Conservation (phyloP, 2,888 invertebrate species). For the Listrodromus nycthemerus region DNA sequence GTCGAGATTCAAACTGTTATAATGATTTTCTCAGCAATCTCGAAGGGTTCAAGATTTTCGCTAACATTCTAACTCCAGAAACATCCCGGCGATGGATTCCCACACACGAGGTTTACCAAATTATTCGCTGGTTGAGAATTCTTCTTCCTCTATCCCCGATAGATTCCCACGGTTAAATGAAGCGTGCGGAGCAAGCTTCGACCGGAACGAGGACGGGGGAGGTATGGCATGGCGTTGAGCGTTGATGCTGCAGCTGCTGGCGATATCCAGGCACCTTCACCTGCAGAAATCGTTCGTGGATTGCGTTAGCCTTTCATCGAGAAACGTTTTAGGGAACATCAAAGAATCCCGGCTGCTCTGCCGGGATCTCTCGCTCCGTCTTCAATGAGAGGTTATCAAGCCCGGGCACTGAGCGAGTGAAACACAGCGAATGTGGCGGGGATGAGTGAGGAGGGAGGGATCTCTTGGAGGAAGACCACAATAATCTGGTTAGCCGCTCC, state of each 20-base stretch:
- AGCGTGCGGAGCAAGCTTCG: conserved; percentile 71
- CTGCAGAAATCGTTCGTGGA: conserved; percentile 80
- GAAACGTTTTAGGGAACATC: conserved; percentile 82
- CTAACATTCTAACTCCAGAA: conserved; percentile 44
- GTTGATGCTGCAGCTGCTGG: conserved; percentile 49
- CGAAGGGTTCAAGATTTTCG: conserved; percentile 19
- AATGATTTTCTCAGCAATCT: background rate
- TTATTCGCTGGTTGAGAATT: conserved; percentile 70
- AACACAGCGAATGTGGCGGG: conserved; percentile 41
- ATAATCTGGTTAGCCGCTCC: conserved; percentile 70
- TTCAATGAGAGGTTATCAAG: conserved; percentile 43
- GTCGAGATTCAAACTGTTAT: background rate
- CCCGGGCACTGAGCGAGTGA: conserved; percentile 37
- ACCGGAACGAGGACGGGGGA: conserved; percentile 31
- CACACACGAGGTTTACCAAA: conserved; percentile 74
- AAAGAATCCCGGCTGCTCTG: conserved; percentile 81
- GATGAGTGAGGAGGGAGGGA: conserved; percentile 39
- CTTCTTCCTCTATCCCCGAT: conserved; percentile 71
- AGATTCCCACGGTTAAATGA: conserved; percentile 83
- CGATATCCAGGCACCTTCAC: conserved; percentile 73
- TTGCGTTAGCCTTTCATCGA: conserved; percentile 80
- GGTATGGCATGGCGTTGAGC: conserved; percentile 36
- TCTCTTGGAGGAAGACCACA: conserved; percentile 67
- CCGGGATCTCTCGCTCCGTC: conserved; percentile 61
- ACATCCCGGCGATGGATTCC: conserved; percentile 46